Evolutionary conservation across 2,797 vertebrate genomes (phyloP), one percentile per base, ranked within the genome.

Genomic region (Eidolon dupreanum): DNA sequence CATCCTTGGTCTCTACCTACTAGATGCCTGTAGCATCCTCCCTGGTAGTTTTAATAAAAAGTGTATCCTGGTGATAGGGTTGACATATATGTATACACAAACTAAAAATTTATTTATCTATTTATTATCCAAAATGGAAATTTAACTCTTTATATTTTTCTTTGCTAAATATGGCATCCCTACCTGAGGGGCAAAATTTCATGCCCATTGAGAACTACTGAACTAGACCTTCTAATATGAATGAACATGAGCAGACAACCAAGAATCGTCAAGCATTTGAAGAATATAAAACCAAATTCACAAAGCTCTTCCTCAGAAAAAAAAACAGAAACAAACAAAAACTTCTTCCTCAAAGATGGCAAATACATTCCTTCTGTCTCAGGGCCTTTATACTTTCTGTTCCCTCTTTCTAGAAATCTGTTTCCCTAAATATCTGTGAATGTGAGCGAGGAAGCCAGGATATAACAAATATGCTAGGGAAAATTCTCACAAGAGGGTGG

Each of bases 61-160:
- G 49, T 78, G 57, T 33, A 28, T 51, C 17, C 53, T 57, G n/a
- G 43, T 8, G 11, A 43, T 20, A 82, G 5, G 2, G 28, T 63
- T 75, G 17, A 81, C 36, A 94, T 38, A 51, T 11, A 46, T 51
- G 53, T 11, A 41, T 41, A 33, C 33, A 33, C 33, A 33, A 33
- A 33, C 20, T 57, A 53, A 55, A 55, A 74, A 71, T n/a, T 19
- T 8, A n/a, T 55, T 43, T 71, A 38, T 36, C 70, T 33, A 33
- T 92, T 51, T 75, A 55, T 70, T 63, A 70, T 36, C 7, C 81
- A 53, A 88, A 77, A 89, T 86, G 8, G 2, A 92, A 96, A 84
- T 16, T 31, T 65, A 88, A 73, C 31, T 70, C 63, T 59, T 82
- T 49, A 49, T 49, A 92, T 77, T n/a, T 16, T 88, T 90, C 89